A percentile compares a stretch with the other conserved stretches of the same genome.
These are phyloP conservation scores for Onychostruthus taczanowskii DNA, from an alignment of 2,113 vertebrate species.

Conservation along the genomic window DNA sequence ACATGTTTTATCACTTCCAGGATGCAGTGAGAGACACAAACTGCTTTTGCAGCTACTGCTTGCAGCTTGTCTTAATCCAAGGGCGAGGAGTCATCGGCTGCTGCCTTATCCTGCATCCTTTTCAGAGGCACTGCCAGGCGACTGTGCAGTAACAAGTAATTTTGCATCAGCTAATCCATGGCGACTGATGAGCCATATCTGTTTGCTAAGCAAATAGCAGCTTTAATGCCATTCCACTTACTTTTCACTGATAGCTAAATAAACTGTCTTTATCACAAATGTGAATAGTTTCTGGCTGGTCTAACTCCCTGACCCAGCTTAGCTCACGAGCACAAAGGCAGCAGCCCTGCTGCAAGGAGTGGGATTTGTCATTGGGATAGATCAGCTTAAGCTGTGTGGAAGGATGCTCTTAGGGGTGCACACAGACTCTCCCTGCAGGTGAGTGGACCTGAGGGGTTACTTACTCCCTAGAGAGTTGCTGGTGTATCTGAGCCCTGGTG, in stretches of 20 bases:
- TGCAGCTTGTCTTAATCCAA: not conserved
- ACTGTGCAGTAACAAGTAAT: not conserved
- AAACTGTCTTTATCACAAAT: not conserved
- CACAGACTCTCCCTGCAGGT: not conserved
- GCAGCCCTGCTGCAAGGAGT: not conserved
- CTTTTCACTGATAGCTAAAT: not conserved
- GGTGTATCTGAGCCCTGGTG: not conserved
- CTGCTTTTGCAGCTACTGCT: not conserved
- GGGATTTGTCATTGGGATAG: not conserved
- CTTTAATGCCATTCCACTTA: not conserved
- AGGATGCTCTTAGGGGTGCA: not conserved
- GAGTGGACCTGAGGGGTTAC: not conserved
- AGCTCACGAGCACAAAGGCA: not conserved
- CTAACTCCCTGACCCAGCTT: not conserved
- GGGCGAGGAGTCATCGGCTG: not conserved
- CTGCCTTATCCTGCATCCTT: not conserved
- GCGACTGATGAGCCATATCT: not conserved
- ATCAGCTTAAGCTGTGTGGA: not conserved
- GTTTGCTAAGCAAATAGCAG: constrained; percentile 18
- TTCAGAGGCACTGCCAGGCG: not conserved
- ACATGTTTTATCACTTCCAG: not conserved
- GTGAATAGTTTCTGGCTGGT: not conserved
- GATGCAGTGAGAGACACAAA: not conserved
- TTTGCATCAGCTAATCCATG: constrained; percentile 7
- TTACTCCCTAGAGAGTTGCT: not conserved